Evolutionary conservation across 2,797 vertebrate species (phyloP), one percentile per base, ranked within the genome.

Genomic region (Hydrocynus forskahlii): DNA sequence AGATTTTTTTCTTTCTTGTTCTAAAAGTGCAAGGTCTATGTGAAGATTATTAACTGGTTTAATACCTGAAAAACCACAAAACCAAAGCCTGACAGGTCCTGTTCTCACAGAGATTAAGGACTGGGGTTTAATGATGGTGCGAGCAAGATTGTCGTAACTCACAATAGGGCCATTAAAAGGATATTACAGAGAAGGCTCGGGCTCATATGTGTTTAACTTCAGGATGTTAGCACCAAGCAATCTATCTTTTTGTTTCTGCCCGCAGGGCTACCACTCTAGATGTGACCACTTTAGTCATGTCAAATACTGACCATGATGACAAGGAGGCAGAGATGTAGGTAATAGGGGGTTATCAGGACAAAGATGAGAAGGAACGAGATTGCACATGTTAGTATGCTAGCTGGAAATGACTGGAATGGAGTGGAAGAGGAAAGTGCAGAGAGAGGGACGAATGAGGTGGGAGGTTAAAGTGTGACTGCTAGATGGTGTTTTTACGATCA

Each of bases 101-200:
- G 86, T 85, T 92, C 90, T 87, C 74, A 48, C 81, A 21, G 86
- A 93, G 91, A 93, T 92, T 90, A 89, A 94, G 91, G 83, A 91
- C 74, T 74, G 59, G 17, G 85, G 83, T 90, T 92, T 94, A 93
- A 94, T 92, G 91, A 89, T 73, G 76, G 85, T 86, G 86, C 82
- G 88, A 81, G 83, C 84, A 85, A 91, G 89, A 91, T 92, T 91
- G 91, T 91, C 93, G 93, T 93, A 93, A 94, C 88, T 94, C 92
- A 94, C 89, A 91, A 91, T 88, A 87, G 88, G 87, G 85, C 87
- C 89, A 92, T 93, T 94, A 93, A 92, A 92, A 89, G 83, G 81
- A 89, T 91, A 92, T 93, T 91, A 91, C 86, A 62, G 81, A 82
- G 88, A 90, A 82, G 88, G 83, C 87, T 88, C 89, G 62, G 73